Base-by-base conservation (phyloP, 2,797 vertebrate species). In the Chelon auratus region DNA sequence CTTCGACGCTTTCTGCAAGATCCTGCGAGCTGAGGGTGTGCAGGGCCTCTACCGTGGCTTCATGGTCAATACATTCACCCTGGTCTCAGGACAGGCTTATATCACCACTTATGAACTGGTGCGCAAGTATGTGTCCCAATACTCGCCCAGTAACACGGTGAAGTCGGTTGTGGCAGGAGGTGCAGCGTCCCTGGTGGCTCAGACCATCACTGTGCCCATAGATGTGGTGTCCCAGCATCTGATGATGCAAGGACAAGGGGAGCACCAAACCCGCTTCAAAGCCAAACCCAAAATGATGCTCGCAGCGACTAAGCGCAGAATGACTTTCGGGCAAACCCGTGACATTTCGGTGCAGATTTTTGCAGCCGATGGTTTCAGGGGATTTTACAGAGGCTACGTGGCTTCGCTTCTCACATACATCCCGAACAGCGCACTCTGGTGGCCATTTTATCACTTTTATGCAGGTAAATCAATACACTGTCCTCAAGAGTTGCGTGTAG, bases 401-500 rank as follows among this genome's bases (percentile, higher is more conserved):
- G 97, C 97, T 0, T 99, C 97, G 0, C 93, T 99, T 8, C 96
- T 99, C 59, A 99, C 97, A 1, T 99, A 99, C 86, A 99, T 99
- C 87, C 97, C 98, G 4, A 99, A 99, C 93, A 99, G 97, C 5
- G 97, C 98, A 0, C 96, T 97, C 14, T 99, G 98, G 98, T 99
- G 98, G 98, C 97, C 98, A 65, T 99, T 99, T 93, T 99, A 99
- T 81, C 97, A 99, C 83, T 98, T 97, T 86, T 99, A 99, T 45
- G 94, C 97, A 83, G 98, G 98, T 99, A 93, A 90, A 90, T 42
- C 7, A 14, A 62, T 36, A 22, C 22, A 47, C 14, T 3, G 17
- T 0, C 14, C 39, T 24, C 4, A 24, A 54, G 17, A 30, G 18
- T 10, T n/a, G 6, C 22, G 3, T 5, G 8, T 26, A 18, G 42